Evolutionary conservation across 1,140 invertebrate genomes (phyloP).

Genomic region (Drosophila novamexicana): DNA sequence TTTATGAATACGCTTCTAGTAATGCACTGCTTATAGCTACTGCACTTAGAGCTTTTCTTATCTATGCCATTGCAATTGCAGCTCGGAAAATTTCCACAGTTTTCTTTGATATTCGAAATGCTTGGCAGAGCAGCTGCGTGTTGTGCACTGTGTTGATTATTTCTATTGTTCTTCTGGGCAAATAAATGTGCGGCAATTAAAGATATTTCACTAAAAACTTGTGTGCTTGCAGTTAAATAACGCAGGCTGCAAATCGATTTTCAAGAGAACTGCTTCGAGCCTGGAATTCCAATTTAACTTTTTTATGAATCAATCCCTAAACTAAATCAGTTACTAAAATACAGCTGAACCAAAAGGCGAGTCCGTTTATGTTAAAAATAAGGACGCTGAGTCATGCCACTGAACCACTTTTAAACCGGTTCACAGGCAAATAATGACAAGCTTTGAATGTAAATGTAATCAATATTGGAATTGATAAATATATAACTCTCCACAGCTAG

Average conservation of each 20-base stretch:
- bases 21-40: constrained; percentile 45
- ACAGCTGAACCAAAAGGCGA: no score
- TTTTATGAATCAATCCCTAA: no score
- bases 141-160: constrained; percentile 14
- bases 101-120: constrained; percentile 29
- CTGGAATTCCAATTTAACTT: no score
- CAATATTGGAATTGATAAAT: no score
- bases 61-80: constrained; percentile 41
- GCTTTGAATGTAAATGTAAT: neutral
- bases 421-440: neutral
- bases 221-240: no score
- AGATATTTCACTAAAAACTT: neutral
- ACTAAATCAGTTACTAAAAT: no score
- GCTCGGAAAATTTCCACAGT: constrained; percentile 24
- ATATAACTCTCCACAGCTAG: no score
- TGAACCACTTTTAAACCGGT: neutral
- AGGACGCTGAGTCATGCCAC: neutral
- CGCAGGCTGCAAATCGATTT: no score
- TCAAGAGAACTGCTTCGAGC: no score
- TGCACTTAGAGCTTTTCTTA: constrained; percentile 39
- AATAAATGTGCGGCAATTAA: constrained; percentile 8
- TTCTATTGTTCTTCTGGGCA: constrained; percentile 16
- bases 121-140: constrained; percentile 3
- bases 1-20: constrained; percentile 71
- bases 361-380: no score